phyloP scores from a whole-genome alignment of 2,888 invertebrate species.

The Linnaemya tessellans region DNA sequence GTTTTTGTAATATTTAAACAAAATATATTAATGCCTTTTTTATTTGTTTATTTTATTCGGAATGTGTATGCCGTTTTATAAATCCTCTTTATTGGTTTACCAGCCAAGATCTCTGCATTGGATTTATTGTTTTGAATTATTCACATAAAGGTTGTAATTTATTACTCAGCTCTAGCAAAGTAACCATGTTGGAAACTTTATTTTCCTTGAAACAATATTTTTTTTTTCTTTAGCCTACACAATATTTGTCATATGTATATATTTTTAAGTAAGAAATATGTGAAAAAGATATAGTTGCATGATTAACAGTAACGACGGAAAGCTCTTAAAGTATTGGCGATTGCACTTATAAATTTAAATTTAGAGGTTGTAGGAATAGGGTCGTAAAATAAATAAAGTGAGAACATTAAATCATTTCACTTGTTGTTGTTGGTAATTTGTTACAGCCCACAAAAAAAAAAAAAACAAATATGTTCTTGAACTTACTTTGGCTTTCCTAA shows the following conservation, averaged over 20 bases:
- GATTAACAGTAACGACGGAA: constrained; percentile 24
- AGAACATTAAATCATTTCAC: no score
- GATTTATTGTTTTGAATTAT: constrained; percentile 54
- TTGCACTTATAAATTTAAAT: background rate
- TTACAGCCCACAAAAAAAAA: no score
- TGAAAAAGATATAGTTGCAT: constrained; percentile 22
- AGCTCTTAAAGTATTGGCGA: background rate
- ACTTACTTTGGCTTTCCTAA: no score
- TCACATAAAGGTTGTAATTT: constrained; percentile 55
- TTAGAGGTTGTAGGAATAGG: background rate
- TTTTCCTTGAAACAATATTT: constrained; percentile 50
- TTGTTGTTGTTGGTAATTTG: no score
- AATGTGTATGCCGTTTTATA: background rate
- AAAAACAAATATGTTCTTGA: no score
- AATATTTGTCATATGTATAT: constrained; percentile 52
- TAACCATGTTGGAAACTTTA: constrained; percentile 26
- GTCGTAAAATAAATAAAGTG: no score
- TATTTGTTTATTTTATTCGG: background rate
- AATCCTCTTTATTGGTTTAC: constrained; percentile 1
- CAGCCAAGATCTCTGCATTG: constrained; percentile 43
- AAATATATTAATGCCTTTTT: background rate
- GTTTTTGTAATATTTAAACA: constrained; percentile 32
- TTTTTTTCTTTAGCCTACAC: constrained; percentile 55
- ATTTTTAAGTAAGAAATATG: constrained; percentile 49
- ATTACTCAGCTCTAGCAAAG: constrained; percentile 37